Conservation (phyloP, 2,797 vertebrate genomes). For the Denticeps clupeoides region DNA sequence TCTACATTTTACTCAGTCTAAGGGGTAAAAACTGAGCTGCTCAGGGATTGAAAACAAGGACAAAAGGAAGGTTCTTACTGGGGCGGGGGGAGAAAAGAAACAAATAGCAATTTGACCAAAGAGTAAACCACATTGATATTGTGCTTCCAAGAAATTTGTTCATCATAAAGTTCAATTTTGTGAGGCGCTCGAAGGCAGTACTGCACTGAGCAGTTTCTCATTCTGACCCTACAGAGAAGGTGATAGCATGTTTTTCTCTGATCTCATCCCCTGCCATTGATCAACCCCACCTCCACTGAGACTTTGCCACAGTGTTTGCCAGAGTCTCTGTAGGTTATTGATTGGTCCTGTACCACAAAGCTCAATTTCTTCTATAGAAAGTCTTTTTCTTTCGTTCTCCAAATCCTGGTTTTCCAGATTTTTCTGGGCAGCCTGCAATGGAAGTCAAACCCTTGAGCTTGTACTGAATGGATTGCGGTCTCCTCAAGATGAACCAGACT, state of each 20-base stretch:
- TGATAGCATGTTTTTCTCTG: constrained; percentile 5
- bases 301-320: constrained; percentile 13
- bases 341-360: constrained; percentile 9
- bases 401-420: too few relatives aligned
- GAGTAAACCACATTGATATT: constrained; percentile 3
- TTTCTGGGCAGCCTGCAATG: too few relatives aligned
- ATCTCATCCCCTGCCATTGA: constrained; percentile 27
- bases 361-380: too few relatives aligned
- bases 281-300: constrained; percentile 9
- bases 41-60: too few relatives aligned
- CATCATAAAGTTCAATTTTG: constrained; percentile 4
- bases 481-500: too few relatives aligned
- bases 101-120: not conserved
- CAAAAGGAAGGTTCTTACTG: too few relatives aligned
- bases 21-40: too few relatives aligned
- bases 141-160: constrained; percentile 11
- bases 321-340: constrained; percentile 19
- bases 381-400: too few relatives aligned
- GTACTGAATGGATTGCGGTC: too few relatives aligned
- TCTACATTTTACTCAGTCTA: too few relatives aligned
- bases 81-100: too few relatives aligned
- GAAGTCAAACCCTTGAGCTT: too few relatives aligned
- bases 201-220: constrained; percentile 3
- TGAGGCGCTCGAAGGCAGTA: constrained; percentile 3
- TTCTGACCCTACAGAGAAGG: constrained; percentile 12